Evolutionary conservation across 2,888 invertebrate species (phyloP).

Genomic region (Blomia tropicalis): DNA sequence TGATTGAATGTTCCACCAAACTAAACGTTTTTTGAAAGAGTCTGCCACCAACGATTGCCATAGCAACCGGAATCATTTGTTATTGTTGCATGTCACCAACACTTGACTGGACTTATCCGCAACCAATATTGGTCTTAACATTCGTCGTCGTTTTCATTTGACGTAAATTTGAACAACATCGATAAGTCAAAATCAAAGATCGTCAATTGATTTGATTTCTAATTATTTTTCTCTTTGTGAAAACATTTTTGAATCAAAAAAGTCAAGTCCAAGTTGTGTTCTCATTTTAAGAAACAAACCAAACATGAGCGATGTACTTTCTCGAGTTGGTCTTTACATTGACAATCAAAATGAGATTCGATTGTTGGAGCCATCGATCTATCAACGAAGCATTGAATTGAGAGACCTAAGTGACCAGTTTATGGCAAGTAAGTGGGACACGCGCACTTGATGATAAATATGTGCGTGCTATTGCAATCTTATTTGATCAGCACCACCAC

Average conservation of each 20-base stretch:
- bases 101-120: background rate
- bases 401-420: conserved; percentile 8
- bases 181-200: too few species aligned
- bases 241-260: too few species aligned
- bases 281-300: background rate
- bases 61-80: background rate
- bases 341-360: conserved; percentile 4
- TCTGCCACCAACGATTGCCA: background rate
- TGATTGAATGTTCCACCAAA: background rate
- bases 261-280: background rate
- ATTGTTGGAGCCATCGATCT: background rate
- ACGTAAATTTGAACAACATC: too few species aligned
- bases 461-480: background rate
- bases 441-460: too few species aligned
- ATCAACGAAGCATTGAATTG: background rate
- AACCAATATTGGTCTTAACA: background rate
- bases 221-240: too few species aligned
- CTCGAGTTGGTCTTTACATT: background rate
- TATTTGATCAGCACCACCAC: too few species aligned
- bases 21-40: background rate
- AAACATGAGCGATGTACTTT: conserved; percentile 1
- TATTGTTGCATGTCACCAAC: background rate
- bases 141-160: too few species aligned
- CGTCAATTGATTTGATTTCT: background rate
- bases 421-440: conserved; percentile 9